phyloP scores from a whole-genome alignment of 2,797 vertebrate species.

The Hippocampus kuda region DNA sequence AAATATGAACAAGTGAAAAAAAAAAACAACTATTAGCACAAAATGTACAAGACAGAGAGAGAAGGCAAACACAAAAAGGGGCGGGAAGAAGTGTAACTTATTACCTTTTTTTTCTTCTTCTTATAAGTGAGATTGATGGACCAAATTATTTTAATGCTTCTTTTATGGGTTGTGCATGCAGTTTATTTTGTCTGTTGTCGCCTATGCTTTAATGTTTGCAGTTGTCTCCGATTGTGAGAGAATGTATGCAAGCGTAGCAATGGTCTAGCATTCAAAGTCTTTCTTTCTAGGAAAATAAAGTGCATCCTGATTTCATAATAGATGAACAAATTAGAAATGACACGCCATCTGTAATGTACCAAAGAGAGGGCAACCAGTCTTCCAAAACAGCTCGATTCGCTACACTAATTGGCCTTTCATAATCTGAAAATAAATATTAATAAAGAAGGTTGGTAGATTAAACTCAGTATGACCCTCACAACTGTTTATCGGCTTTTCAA shows the following conservation, averaged over 20 bases:
- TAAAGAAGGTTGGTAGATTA: not conserved
- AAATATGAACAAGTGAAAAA: too few species aligned
- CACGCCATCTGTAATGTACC: too few species aligned
- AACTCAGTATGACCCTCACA: not conserved
- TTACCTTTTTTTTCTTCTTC: too few species aligned
- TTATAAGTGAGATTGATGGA: not conserved
- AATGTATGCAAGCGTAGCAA: not conserved
- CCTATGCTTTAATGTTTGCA: not conserved
- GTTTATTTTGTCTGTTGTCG: not conserved
- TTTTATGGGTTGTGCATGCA: not conserved
- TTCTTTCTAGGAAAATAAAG: not conserved
- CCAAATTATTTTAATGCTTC: not conserved
- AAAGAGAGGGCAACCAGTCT: too few species aligned
- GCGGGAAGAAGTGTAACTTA: too few species aligned
- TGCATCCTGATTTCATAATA: too few species aligned
- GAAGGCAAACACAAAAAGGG: too few species aligned
- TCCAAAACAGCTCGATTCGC: too few species aligned
- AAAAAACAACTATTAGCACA: too few species aligned
- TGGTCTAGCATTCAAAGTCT: not conserved
- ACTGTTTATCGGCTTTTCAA: not conserved
- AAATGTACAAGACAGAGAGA: too few species aligned
- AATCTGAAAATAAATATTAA: not conserved
- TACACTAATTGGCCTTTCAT: too few species aligned
- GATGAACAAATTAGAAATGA: too few species aligned
- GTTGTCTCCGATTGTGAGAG: not conserved